Evolutionary conservation across 2,113 vertebrate genomes (phyloP).

Genomic region (Gopherus evgoodei): DNA sequence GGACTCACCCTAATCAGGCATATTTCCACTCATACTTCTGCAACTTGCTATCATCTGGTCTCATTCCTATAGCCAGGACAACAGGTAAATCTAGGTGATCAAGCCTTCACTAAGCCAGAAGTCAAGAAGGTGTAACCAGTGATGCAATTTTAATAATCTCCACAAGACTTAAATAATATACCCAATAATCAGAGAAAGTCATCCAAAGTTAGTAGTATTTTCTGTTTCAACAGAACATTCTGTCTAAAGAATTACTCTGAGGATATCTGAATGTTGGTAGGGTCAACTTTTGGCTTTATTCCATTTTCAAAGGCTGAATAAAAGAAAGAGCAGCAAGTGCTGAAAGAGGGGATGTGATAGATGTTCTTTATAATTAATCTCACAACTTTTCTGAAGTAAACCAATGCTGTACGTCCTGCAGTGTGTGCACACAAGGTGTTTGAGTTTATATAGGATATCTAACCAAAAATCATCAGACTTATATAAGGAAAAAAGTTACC

Average conservation of each 20-base stretch:
- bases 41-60: not conserved
- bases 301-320: not conserved
- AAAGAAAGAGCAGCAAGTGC: not conserved
- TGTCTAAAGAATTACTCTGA: not conserved
- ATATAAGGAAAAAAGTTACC: not conserved
- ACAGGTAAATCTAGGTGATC: not conserved
- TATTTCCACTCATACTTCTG: not conserved
- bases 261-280: not conserved
- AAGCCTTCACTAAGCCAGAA: not conserved
- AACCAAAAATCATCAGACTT: not conserved
- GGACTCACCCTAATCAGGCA: not conserved
- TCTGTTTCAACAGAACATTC: not conserved
- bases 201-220: not conserved
- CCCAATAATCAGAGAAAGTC: not conserved
- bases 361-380: not conserved
- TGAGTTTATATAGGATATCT: not conserved
- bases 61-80: not conserved
- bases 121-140: not conserved
- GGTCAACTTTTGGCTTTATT: not conserved
- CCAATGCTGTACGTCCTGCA: not conserved
- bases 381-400: not conserved
- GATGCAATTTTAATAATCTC: not conserved
- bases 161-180: not conserved
- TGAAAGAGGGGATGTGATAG: not conserved
- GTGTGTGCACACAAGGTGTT: not conserved